Evolutionary conservation across 2,888 invertebrate species (phyloP), one percentile per base, ranked within the genome.

Genomic region (Papilio protenor): DNA sequence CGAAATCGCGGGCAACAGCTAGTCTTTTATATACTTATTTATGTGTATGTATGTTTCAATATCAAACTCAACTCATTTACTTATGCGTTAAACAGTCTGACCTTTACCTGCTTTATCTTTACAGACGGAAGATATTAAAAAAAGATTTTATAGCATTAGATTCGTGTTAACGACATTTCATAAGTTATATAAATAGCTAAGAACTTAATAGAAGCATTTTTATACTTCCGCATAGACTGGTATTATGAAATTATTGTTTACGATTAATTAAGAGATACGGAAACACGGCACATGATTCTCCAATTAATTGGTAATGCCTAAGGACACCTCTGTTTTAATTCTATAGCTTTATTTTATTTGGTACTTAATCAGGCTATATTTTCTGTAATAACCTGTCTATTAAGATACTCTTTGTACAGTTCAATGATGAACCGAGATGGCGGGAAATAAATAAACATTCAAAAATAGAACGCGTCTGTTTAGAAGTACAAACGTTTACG

Each of bases 381-480:
- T 33, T 45, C n/a, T 69, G n/a, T 69, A n/a, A 3, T 10, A 49
- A 27, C 27, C 18, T 33, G 6, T 52, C 0, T 71, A 11, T 49
- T 27, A 18, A 14, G 2, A 71, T 52, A 71, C 27, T 57, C 73
- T 61, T 52, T 75, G 52, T 73, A 76, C 76, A 76, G 52, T 47
- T 57, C 70, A 40, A 76, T 76, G 55, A 70, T 75, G 12, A 72
- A 47, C 72, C 12, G 82, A 84, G 78, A 83, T 77, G 81, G 81
- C 83, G 84, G 85, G 82, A 87, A 84, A 82, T 82, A 86, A 83
- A 85, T 84, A 87, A 85, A 85, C 84, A 80, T 77, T 84, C 84
- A 83, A 87, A 88, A 88, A 87, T 89, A 89, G 89, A 89, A 88
- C 84, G 77, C 79, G 73, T 66, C 64, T 77, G 70, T 77, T 80